Evolutionary conservation across 2,797 vertebrate genomes (phyloP).

Genomic region (Gymnothorax reevesii): DNA sequence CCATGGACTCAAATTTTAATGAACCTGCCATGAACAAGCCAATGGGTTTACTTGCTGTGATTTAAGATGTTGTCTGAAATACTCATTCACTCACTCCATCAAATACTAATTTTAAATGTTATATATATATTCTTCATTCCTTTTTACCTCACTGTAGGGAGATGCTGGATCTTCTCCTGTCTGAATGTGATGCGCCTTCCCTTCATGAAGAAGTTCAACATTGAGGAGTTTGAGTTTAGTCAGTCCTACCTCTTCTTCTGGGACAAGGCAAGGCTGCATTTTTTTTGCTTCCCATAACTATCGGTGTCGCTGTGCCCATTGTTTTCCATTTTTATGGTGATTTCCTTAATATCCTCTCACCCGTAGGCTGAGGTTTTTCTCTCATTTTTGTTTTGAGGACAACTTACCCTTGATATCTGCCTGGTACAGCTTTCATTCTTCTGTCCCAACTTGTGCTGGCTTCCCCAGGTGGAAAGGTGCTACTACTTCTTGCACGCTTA

Average conservation of each 20-base stretch:
- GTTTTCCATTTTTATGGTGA: not conserved
- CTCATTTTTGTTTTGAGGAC: not conserved
- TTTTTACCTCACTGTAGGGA: constrained; percentile 70
- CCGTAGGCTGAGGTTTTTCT: not conserved
- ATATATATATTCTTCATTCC: not conserved
- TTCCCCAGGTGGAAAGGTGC: constrained; percentile 87
- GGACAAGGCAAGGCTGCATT: constrained; percentile 83
- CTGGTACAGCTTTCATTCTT: not conserved
- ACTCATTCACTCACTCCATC: not conserved
- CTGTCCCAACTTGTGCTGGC: not conserved
- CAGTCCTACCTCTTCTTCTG: constrained; percentile 97
- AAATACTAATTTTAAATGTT: not conserved
- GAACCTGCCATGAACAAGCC: not conserved
- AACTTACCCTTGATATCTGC: not conserved
- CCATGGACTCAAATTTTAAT: not conserved
- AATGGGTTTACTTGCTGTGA: not conserved
- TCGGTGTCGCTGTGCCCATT: not conserved
- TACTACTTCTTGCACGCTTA: constrained; percentile 92
- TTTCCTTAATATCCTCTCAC: not conserved
- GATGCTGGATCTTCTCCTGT: constrained; percentile 99
- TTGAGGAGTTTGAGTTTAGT: constrained; percentile 99
- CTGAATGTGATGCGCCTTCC: constrained; percentile 97
- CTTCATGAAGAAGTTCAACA: constrained; percentile 96
- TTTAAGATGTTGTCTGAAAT: not conserved
- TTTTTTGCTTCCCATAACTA: not conserved